Percentiles rank a stretch among this genome's conserved stretches.
Conservation (phyloP, 2,113 vertebrate genomes). For the Onychostoma macrolepis region DNA sequence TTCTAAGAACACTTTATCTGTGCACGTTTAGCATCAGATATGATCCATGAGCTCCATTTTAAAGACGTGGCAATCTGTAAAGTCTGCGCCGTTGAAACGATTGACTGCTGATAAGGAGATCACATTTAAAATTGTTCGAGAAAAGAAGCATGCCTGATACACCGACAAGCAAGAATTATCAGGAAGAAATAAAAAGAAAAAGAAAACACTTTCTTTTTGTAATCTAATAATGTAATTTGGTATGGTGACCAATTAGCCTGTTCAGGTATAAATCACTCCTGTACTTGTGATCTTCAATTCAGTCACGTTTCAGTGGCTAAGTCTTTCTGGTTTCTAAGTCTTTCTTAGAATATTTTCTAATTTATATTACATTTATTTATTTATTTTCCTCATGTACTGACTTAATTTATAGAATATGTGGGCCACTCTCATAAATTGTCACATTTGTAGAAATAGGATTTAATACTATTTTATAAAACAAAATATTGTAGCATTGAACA, state of each 20-base stretch:
- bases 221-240: not conserved
- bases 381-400: not conserved
- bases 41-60: constrained; percentile 9
- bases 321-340: not conserved
- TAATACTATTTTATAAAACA: not conserved
- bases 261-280: not conserved
- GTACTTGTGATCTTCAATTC: not conserved
- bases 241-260: not conserved
- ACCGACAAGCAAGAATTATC: not conserved
- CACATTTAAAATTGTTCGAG: not conserved
- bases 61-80: not conserved
- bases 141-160: not conserved
- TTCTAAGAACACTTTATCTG: constrained; percentile 51
- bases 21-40: constrained; percentile 20
- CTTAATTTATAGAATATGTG: not conserved
- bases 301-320: not conserved
- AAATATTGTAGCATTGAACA: not conserved
- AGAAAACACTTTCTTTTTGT: not conserved
- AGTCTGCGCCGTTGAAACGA: not conserved
- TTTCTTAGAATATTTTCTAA: not conserved
- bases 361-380: not conserved
- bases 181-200: not conserved
- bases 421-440: not conserved
- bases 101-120: not conserved
- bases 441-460: not conserved